Evolutionary conservation across 2,113 vertebrate species (phyloP).

Genomic region (Cynopterus brachyotis): DNA sequence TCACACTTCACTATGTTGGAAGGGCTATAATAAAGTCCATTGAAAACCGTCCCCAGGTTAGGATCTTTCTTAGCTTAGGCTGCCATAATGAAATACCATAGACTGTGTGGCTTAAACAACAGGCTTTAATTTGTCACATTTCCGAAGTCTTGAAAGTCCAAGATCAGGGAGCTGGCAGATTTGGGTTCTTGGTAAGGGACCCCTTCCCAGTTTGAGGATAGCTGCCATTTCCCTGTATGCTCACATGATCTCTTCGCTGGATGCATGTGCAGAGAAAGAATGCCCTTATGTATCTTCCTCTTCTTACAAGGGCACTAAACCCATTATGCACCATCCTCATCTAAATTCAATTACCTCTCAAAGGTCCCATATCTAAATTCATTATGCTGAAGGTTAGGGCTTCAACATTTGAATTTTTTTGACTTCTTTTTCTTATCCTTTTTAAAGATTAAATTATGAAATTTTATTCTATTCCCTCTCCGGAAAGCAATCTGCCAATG

Average conservation of each 20-base stretch:
- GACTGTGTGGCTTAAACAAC: background rate
- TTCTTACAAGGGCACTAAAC: background rate
- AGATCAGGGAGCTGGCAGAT: background rate
- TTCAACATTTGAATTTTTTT: background rate
- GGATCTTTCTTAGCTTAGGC: background rate
- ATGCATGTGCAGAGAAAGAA: background rate
- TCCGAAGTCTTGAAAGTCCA: background rate
- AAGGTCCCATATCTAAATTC: background rate
- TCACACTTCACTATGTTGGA: background rate
- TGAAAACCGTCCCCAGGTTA: background rate
- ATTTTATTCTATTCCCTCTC: conserved; percentile 58
- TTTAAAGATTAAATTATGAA: conserved; percentile 68
- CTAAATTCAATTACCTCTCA: background rate
- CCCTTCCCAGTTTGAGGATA: background rate
- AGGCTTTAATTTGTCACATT: background rate
- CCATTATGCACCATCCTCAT: background rate
- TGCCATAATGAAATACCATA: background rate
- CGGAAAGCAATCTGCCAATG: conserved; percentile 72
- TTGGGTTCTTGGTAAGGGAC: background rate
- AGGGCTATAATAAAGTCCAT: background rate
- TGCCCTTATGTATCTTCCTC: no score
- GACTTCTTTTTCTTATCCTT: conserved; percentile 61
- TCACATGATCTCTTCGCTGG: background rate
- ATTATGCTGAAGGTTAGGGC: background rate
- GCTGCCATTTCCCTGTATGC: background rate